A percentile compares a stretch with the other conserved stretches of the same genome.
Conservation (phyloP, 2,797 vertebrate species). For the Lagocephalus sceleratus region DNA sequence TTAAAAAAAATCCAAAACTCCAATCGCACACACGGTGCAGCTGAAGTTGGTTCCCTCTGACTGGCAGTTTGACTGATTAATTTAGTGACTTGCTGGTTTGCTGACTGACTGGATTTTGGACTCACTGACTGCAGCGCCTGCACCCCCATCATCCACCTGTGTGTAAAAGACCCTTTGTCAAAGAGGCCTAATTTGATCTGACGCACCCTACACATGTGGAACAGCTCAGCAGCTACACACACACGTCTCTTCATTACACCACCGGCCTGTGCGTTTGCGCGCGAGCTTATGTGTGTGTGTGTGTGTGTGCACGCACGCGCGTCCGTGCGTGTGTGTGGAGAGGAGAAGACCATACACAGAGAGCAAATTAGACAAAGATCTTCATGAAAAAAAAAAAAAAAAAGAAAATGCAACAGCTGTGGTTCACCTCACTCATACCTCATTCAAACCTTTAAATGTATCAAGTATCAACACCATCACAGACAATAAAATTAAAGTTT, state of each 20-base stretch:
- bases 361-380: slow-evolving; percentile 26
- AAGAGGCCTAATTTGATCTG: slow-evolving; percentile 74
- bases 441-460: no score
- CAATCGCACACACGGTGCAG: slow-evolving; percentile 23
- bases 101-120: slow-evolving; percentile 47
- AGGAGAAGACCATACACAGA: slow-evolving; percentile 24
- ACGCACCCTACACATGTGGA: slow-evolving; percentile 78
- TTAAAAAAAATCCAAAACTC: not conserved
- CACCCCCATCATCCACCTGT: slow-evolving; percentile 67
- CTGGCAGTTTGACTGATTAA: slow-evolving; percentile 42
- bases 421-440: slow-evolving; percentile 44
- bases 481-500: not conserved
- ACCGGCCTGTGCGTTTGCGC: slow-evolving; percentile 19
- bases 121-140: slow-evolving; percentile 27
- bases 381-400: slow-evolving; percentile 41
- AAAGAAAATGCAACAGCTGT: slow-evolving; percentile 33
- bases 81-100: slow-evolving; percentile 14
- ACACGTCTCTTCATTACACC: slow-evolving; percentile 56
- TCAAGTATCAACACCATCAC: no score
- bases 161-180: slow-evolving; percentile 78
- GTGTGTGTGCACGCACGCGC: slow-evolving; percentile 3
- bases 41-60: slow-evolving; percentile 33
- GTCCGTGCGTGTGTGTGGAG: slow-evolving; percentile 17
- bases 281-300: slow-evolving; percentile 17
- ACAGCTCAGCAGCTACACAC: slow-evolving; percentile 72